Evolutionary conservation across 2,888 invertebrate species (phyloP), one percentile per base, ranked within the genome.

Genomic region (Eudasyphora cyanicolor): DNA sequence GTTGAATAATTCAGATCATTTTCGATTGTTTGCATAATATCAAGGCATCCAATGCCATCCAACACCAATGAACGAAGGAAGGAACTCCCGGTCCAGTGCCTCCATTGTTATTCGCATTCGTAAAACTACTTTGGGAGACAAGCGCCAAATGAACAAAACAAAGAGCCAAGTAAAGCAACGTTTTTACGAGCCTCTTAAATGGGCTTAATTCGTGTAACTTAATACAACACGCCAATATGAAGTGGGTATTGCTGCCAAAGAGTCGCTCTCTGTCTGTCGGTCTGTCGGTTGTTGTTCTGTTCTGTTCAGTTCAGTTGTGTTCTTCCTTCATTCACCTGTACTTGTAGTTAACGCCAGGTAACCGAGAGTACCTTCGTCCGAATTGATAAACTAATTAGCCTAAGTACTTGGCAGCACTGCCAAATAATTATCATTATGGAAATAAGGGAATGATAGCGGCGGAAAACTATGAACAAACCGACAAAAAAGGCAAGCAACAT

Each of bases 361-460:
- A n/a, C 24, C 38, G 38, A 19, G 32, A 10, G n/a, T 64, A 64
- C 64, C 64, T 35, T 64, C 17, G 64, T 64, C 38, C 64, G 64
- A 64, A 64, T 35, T 64, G 64, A 64, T 64, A 64, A 74, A 62
- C 70, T 83, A 83, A 83, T 79, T 83, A 83, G 79, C 62, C 70
- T 79, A 83, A 83, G 76, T 74, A 80, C 35, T 83, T 83, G 83
- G 79, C 69, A 75, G 45, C 19, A 51, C 19, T 54, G 77, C 79
- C 79, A 83, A 75, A 79, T 62, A 69, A 74, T 69, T 69, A 76
- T 75, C 74, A 83, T 70, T 74, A 62, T 70, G 70, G 45, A 74
- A 83, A 76, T 76, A 73, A 42, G 76, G 51, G 64, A 79, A 73
- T 76, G 76, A 74, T 82, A 76, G 79, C 49, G 67, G 21, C 35